Percentiles rank a stretch among this genome's conserved stretches.
phyloP scores from a whole-genome alignment of 2,888 invertebrate genomes.

The Aleiodes alternator region DNA sequence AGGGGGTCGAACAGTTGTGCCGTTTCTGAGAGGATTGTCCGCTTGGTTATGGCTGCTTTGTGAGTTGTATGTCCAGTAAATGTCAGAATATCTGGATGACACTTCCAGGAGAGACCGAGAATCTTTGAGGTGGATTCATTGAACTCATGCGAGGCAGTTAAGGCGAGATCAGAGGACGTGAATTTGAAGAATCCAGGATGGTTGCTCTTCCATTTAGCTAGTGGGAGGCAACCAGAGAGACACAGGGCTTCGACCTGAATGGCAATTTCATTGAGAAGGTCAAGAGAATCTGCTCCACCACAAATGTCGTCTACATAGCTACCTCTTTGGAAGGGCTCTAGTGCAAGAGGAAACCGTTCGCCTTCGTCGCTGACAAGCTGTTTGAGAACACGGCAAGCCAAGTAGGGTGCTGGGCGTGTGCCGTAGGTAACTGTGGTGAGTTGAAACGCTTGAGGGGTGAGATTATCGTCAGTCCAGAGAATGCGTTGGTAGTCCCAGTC shows the following conservation, averaged over 20 bases:
- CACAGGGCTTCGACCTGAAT: not conserved
- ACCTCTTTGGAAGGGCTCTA: too few species aligned
- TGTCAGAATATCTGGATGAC: not conserved
- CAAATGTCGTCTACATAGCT: constrained; percentile 1
- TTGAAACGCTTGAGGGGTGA: too few species aligned
- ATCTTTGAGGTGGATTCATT: not conserved
- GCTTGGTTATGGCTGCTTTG: constrained; percentile 2
- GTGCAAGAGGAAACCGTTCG: too few species aligned
- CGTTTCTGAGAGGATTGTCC: not conserved
- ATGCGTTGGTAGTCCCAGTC: too few species aligned
- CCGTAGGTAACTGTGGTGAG: too few species aligned
- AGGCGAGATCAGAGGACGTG: not conserved
- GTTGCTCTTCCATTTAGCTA: constrained; percentile 13
- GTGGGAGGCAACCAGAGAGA: not conserved
- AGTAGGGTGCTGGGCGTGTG: too few species aligned
- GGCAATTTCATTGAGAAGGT: not conserved
- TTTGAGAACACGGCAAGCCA: too few species aligned
- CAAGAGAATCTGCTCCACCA: not conserved
- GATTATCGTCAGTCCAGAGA: too few species aligned
- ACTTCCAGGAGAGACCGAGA: not conserved
- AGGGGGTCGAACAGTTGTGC: constrained; percentile 29
- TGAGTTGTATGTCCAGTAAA: not conserved
- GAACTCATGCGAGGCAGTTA: not conserved
- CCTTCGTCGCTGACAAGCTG: too few species aligned
- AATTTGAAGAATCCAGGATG: not conserved